Conservation (phyloP, 2,888 invertebrate genomes). For the Sarcophaga rosellei region DNA sequence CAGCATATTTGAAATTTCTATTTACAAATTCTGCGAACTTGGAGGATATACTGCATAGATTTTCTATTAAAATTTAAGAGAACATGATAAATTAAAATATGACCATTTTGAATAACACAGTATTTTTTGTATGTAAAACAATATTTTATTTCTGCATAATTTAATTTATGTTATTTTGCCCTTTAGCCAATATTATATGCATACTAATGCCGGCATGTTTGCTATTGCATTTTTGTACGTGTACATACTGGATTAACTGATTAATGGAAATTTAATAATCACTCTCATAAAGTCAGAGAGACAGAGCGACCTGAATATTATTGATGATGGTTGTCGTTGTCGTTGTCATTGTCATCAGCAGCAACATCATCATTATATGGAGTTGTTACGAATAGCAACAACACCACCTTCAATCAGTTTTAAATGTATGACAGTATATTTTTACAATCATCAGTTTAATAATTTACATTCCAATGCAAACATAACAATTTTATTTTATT, state of each 20-base stretch:
- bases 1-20: too few relatives aligned
- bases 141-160: too few relatives aligned
- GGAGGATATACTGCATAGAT: too few relatives aligned
- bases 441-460: slow-evolving; percentile 60
- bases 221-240: slow-evolving; percentile 8
- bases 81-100: too few relatives aligned
- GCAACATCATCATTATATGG: slow-evolving; percentile 1
- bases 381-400: slow-evolving; percentile 22
- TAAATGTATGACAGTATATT: slow-evolving; percentile 42
- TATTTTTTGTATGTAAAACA: too few relatives aligned
- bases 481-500: slow-evolving; percentile 50
- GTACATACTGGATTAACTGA: slow-evolving; percentile 63
- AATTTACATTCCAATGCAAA: slow-evolving; percentile 68
- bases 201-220: slow-evolving; percentile 23
- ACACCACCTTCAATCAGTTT: slow-evolving; percentile 17
- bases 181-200: too few relatives aligned
- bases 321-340: slow-evolving; percentile 8
- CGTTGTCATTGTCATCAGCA: slow-evolving; percentile 23
- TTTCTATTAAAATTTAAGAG: too few relatives aligned
- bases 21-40: too few relatives aligned
- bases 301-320: slow-evolving; percentile 61
- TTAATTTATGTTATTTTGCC: too few relatives aligned
- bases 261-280: slow-evolving; percentile 69
- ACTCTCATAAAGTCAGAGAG: slow-evolving; percentile 41
- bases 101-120: too few relatives aligned